These are phyloP conservation scores for Polypedilum vanderplanki DNA, from an alignment of 1,140 invertebrate species.

Conservation along the genomic window DNA sequence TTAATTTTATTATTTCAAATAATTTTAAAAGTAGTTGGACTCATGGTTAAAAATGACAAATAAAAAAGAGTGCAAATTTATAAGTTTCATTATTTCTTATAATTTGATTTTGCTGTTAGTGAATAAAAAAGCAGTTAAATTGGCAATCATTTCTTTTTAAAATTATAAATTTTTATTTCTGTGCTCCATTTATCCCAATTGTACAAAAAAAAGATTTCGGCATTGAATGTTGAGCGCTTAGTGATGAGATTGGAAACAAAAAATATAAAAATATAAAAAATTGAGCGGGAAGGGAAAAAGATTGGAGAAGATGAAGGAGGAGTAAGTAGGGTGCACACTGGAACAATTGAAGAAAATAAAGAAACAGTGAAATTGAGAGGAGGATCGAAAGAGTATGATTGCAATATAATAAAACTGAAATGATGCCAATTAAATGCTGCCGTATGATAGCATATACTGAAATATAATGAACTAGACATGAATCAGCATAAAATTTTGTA, in stretches of 20 bases:
- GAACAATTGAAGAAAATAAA: no score
- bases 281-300: no score
- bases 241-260: background rate
- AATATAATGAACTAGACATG: constrained; percentile 18
- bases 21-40: no score
- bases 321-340: no score
- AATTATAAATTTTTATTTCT: constrained; percentile 1
- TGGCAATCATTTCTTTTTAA: constrained; percentile 11
- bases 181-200: background rate
- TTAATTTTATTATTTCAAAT: no score
- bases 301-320: no score
- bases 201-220: background rate
- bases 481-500: background rate
- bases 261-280: no score
- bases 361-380: no score
- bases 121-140: background rate
- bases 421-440: constrained; percentile 16
- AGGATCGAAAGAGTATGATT: background rate
- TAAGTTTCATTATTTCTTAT: no score
- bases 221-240: background rate
- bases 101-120: no score
- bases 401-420: constrained; percentile 19
- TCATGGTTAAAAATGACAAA: no score
- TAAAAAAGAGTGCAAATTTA: no score
- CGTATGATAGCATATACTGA: background rate